Evolutionary conservation across 2,888 invertebrate genomes (phyloP), one percentile per base, ranked within the genome.

Genomic region (Dichetophora obliterata): DNA sequence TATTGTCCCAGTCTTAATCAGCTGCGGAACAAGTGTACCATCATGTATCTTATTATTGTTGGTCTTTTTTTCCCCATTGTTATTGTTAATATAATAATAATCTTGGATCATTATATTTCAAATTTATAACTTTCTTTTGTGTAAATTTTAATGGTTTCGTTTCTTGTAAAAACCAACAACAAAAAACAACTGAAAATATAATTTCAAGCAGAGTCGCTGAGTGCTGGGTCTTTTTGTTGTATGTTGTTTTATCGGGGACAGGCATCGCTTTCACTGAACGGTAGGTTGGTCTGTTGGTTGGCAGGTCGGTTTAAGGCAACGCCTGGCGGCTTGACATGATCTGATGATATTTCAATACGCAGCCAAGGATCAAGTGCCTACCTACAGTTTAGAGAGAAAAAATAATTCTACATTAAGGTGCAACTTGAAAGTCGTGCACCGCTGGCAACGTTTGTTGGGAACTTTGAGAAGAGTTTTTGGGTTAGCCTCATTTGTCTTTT

Each of bases 111-210:
- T 63, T 31, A 22, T 63, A 31, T 63, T 31, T 63, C 27, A 71
- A 52, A 61, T 72, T 72, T 72, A 72, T 61, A 72, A 72, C 61
- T 72, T 72, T 72, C 72, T 72, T 72, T 69, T 72, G 72, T 59
- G 59, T 43, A 9, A 22, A n/a, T 72, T 72, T 72, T 72, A 72
- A 24, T 11, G 24, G 48, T 43, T 54, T 65, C 31, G 37, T 19
- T 8, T 19, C 54, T n/a, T 54, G 11, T 43, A 11, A 43, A 43
- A 43, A 8, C 1, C 1, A 43, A 43, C 43, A 43, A 43, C 43
- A 43, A 43, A 11, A 43, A 43, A 43, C 6, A 37, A 43, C 43
- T 27, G 63, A 27, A 63, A 16, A n/a, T 63, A 22, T 9, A 54
- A 31, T 16, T 34, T 63, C 31, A 24, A 63, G n/a, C 8, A 27